Conservation (phyloP, 1,140 invertebrate species). For the Propsilocerus akamusi region DNA sequence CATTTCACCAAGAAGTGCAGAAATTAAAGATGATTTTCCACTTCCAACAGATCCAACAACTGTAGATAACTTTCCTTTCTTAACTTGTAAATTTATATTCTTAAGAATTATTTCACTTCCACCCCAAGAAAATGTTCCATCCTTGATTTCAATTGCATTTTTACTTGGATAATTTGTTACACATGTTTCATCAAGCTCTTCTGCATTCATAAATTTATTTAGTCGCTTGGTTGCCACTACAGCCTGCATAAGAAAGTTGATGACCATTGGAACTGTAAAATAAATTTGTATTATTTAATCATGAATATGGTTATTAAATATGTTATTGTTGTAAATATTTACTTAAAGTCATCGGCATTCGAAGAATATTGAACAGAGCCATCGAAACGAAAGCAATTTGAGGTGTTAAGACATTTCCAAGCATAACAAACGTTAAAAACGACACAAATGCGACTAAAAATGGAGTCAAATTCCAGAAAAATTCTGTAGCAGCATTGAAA, state of each 20-base stretch:
- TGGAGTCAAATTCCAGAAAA: background rate
- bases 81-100: conserved; percentile 46
- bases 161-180: conserved; percentile 47
- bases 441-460: background rate
- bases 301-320: conserved; percentile 67
- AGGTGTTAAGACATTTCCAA: background rate
- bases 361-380: conserved; percentile 85
- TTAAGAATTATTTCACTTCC: conserved; percentile 32
- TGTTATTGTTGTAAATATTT: conserved; percentile 56
- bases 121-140: conserved; percentile 53
- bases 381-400: conserved; percentile 68
- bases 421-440: background rate
- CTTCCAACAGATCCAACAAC: conserved; percentile 68
- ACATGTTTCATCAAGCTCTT: conserved; percentile 51
- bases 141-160: conserved; percentile 49
- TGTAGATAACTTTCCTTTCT: conserved; percentile 46
- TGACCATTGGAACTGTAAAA: background rate
- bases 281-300: too few relatives aligned
- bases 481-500: background rate
- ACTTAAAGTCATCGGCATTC: conserved; percentile 65
- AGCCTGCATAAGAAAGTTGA: conserved; percentile 2
- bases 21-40: conserved; percentile 63
- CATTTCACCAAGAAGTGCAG: conserved; percentile 71
- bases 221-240: conserved; percentile 20
- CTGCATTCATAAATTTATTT: conserved; percentile 66